These are phyloP conservation scores for Thalassophryne amazonica DNA, from an alignment of 2,797 vertebrate species.

Conservation along the genomic window DNA sequence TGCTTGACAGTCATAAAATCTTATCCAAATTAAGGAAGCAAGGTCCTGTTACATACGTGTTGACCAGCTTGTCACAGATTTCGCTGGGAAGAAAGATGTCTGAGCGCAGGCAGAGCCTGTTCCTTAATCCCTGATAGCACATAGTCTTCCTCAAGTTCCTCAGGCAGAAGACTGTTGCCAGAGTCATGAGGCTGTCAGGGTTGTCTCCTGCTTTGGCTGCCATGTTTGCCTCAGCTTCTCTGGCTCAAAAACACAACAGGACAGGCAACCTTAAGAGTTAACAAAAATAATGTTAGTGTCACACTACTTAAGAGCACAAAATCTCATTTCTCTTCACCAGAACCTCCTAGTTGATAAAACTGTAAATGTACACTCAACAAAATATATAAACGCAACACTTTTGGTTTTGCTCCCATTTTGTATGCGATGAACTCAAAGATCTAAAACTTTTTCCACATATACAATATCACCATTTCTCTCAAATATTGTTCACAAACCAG, in stretches of 20 bases:
- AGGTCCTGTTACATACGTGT: constrained; percentile 77
- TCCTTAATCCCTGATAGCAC: constrained; percentile 88
- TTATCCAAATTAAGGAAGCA: too few relatives aligned
- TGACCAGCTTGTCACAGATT: constrained; percentile 95
- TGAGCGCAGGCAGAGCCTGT: constrained; percentile 85
- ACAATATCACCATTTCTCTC: too few relatives aligned
- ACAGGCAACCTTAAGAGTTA: constrained; percentile 32
- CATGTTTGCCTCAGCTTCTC: constrained; percentile 74
- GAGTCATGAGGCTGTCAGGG: constrained; percentile 91
- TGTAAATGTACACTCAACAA: too few relatives aligned
- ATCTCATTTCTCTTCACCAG: too few relatives aligned
- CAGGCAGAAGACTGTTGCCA: constrained; percentile 91
- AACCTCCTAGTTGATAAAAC: background rate
- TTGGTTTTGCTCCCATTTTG: too few relatives aligned
- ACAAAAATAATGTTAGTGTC: too few relatives aligned
- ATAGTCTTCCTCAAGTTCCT: constrained; percentile 93
- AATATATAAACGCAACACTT: too few relatives aligned
- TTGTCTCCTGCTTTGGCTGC: constrained; percentile 90
- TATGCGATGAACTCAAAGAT: too few relatives aligned
- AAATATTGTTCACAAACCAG: too few relatives aligned
- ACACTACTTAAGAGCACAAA: too few relatives aligned
- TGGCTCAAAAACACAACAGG: constrained; percentile 46
- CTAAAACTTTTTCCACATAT: too few relatives aligned
- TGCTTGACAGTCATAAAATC: too few relatives aligned
- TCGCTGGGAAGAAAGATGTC: constrained; percentile 97